phyloP scores from a whole-genome alignment of 30 jellyfish, hydroid and myxozoan genomes.

The Hydractinia echinata region DNA sequence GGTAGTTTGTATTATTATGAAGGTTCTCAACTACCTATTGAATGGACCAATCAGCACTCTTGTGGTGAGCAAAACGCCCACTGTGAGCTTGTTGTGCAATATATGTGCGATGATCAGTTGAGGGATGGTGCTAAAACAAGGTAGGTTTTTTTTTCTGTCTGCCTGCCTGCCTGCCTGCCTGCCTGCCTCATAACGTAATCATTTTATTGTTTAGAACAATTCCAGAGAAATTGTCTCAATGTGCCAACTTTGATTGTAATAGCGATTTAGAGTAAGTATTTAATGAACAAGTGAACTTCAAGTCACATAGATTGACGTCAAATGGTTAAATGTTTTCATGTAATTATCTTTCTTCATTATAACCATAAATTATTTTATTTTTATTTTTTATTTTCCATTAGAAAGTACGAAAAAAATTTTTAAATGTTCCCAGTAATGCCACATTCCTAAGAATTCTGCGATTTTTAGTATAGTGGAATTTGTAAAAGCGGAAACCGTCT shows the following conservation, averaged over 20 bases:
- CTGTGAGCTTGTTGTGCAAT: slow-evolving; percentile 76
- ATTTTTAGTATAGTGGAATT: too few species aligned
- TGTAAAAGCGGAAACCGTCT: too few species aligned
- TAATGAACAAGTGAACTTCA: too few species aligned
- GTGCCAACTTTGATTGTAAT: slow-evolving; percentile 69
- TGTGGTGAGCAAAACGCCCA: slow-evolving; percentile 75
- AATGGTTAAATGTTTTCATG: too few species aligned
- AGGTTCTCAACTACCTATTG: slow-evolving; percentile 75
- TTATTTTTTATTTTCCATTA: too few species aligned
- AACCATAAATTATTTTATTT: too few species aligned
- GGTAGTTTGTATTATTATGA: slow-evolving; percentile 77
- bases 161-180: not conserved
- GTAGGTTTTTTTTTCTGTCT: slow-evolving; percentile 31
- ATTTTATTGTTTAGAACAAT: slow-evolving; percentile 59
- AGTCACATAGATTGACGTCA: too few species aligned
- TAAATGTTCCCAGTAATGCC: too few species aligned
- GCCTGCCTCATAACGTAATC: not conserved
- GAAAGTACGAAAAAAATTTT: too few species aligned
- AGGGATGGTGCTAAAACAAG: slow-evolving; percentile 78
- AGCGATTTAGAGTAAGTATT: slow-evolving; percentile 63
- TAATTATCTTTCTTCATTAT: too few species aligned
- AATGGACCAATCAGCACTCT: slow-evolving; percentile 97
- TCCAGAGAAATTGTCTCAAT: slow-evolving; percentile 64
- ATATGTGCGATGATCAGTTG: slow-evolving; percentile 68
- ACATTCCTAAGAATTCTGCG: too few species aligned